phyloP scores from a whole-genome alignment of 2,888 invertebrate genomes.

The Acleris literana region DNA sequence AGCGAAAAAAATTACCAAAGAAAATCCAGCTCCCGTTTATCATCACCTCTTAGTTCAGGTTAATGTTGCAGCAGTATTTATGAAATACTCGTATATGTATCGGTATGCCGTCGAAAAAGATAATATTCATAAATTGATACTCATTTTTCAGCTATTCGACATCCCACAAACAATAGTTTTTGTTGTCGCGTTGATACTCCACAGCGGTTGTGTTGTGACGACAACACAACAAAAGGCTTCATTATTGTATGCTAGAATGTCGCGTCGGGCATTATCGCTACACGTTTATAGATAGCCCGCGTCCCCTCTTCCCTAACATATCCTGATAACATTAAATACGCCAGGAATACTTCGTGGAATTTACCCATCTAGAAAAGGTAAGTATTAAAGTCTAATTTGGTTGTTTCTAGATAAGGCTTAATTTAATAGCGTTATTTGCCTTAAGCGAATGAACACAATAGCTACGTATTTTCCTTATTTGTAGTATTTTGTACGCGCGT shows the following conservation, averaged over 20 bases:
- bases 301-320: slow-evolving; percentile 42
- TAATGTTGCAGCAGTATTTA: neutral
- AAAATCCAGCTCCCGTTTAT: slow-evolving; percentile 2
- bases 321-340: slow-evolving; percentile 45
- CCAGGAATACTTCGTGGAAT: slow-evolving; percentile 39
- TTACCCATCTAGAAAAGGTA: slow-evolving; percentile 27
- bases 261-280: slow-evolving; percentile 53
- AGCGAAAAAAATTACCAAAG: neutral
- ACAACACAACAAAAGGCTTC: slow-evolving; percentile 51
- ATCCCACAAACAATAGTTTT: neutral
- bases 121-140: too few relatives aligned
- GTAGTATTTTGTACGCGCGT: slow-evolving; percentile 15
- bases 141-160: too few relatives aligned
- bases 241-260: slow-evolving; percentile 56
- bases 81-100: neutral
- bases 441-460: slow-evolving; percentile 43
- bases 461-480: slow-evolving; percentile 41
- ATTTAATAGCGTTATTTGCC: slow-evolving; percentile 42
- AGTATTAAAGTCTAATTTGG: slow-evolving; percentile 1
- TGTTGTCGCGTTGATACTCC: neutral
- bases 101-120: too few relatives aligned
- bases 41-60: neutral
- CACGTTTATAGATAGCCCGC: slow-evolving; percentile 55
- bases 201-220: slow-evolving; percentile 41
- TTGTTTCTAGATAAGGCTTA: slow-evolving; percentile 42